These are phyloP conservation scores for Drosophila mayri DNA, from an alignment of 1,140 invertebrate genomes.

Conservation along the genomic window DNA sequence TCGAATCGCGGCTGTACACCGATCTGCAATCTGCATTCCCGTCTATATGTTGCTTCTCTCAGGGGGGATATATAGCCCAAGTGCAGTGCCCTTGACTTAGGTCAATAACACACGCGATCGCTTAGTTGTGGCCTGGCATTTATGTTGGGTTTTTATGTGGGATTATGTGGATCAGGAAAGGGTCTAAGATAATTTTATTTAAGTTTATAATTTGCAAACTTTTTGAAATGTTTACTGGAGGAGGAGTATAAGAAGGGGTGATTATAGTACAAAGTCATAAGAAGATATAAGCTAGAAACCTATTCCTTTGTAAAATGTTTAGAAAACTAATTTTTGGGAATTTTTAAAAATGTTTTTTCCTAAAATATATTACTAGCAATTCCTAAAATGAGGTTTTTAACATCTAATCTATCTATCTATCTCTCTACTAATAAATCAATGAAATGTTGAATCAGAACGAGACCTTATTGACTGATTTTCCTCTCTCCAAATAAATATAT, in stretches of 20 bases:
- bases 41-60: constrained; percentile 23
- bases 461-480: not conserved
- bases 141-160: not conserved
- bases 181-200: not conserved
- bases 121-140: not conserved
- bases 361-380: not conserved
- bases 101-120: constrained; percentile 54
- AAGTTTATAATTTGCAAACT: not conserved
- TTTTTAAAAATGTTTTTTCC: no score
- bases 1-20: constrained; percentile 43
- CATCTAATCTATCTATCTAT: no score
- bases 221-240: no score
- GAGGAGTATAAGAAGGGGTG: not conserved
- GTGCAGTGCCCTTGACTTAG: constrained; percentile 67
- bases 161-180: not conserved
- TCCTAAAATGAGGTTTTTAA: not conserved
- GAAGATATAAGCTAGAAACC: not conserved
- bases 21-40: constrained; percentile 44
- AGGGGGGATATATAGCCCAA: constrained; percentile 32
- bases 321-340: no score
- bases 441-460: no score
- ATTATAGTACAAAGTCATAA: not conserved
- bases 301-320: not conserved
- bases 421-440: no score
- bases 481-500: not conserved